Evolutionary conservation across 2,888 invertebrate species (phyloP).

Genomic region (Argyresthia albistria): DNA sequence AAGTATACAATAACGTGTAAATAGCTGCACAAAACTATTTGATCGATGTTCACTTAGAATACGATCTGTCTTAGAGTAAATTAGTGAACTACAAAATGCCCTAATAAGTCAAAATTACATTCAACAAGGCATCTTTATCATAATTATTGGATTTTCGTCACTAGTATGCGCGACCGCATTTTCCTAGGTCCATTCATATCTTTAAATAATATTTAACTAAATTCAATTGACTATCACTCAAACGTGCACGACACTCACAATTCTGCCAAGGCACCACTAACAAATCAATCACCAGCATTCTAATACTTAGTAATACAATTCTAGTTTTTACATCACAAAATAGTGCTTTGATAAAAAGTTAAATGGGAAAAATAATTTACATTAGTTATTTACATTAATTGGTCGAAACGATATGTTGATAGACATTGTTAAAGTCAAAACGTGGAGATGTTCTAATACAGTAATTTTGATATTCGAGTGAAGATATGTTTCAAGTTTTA

Average conservation of each 20-base stretch:
- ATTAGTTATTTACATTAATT: constrained; percentile 63
- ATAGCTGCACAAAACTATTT: constrained; percentile 48
- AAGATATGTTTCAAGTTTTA: constrained; percentile 49
- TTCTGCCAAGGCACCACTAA: constrained; percentile 49
- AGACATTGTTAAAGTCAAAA: constrained; percentile 32
- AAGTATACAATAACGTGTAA: constrained; percentile 35
- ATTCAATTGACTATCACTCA: constrained; percentile 68
- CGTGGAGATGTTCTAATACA: constrained; percentile 34
- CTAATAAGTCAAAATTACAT: constrained; percentile 64
- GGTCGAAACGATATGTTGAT: constrained; percentile 66
- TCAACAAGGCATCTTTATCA: constrained; percentile 64
- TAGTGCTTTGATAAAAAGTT: constrained; percentile 49
- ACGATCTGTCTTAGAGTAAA: constrained; percentile 60
- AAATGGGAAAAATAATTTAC: constrained; percentile 33
- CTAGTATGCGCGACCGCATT: constrained; percentile 72
- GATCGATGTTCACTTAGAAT: constrained; percentile 56
- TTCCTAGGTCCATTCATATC: constrained; percentile 65
- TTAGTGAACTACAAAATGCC: constrained; percentile 68
- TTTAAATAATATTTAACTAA: constrained; percentile 67
- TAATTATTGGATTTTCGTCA: constrained; percentile 72
- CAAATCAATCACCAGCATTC: constrained; percentile 52
- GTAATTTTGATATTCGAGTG: constrained; percentile 56
- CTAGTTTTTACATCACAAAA: constrained; percentile 66
- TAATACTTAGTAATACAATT: constrained; percentile 72
- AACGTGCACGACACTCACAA: constrained; percentile 42